Percentiles rank a stretch among this genome's conserved stretches.
These are phyloP conservation scores for Malacoraja senta DNA, from an alignment of 2,797 vertebrate species.

Conservation along the genomic window DNA sequence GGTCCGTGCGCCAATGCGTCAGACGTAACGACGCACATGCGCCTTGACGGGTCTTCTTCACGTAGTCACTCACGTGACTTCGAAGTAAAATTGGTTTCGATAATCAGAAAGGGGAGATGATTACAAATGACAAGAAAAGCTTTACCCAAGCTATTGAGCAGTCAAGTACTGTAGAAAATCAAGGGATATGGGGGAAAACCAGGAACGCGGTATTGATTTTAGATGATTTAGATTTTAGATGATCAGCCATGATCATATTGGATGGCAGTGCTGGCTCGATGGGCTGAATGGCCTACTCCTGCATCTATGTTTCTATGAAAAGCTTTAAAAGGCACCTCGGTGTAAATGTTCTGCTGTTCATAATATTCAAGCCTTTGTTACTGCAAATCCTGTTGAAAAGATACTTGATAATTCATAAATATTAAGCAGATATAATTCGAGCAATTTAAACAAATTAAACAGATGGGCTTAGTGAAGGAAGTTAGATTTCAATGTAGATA, in stretches of 20 bases:
- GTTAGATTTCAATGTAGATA: neutral
- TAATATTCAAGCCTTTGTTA: neutral
- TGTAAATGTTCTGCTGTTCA: neutral
- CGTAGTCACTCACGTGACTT: no score
- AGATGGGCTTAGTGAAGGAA: neutral
- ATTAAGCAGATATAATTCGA: neutral
- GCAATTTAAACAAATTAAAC: neutral
- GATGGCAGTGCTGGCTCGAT: no score
- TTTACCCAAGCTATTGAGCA: neutral
- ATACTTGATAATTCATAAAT: neutral
- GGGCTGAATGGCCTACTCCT: no score
- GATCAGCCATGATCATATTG: no score
- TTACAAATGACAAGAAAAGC: neutral
- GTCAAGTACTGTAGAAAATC: neutral
- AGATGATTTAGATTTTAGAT: no score
- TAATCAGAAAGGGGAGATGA: neutral
- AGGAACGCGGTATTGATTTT: no score
- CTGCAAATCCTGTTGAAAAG: neutral
- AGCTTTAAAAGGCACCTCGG: neutral
- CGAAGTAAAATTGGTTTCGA: neutral
- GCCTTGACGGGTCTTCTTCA: no score
- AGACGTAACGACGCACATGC: no score
- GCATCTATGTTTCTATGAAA: no score
- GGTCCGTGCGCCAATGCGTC: no score
- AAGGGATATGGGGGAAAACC: no score